These are phyloP conservation scores for Zygogramma bicolorata DNA, from an alignment of 2,888 invertebrate genomes.

Conservation along the genomic window DNA sequence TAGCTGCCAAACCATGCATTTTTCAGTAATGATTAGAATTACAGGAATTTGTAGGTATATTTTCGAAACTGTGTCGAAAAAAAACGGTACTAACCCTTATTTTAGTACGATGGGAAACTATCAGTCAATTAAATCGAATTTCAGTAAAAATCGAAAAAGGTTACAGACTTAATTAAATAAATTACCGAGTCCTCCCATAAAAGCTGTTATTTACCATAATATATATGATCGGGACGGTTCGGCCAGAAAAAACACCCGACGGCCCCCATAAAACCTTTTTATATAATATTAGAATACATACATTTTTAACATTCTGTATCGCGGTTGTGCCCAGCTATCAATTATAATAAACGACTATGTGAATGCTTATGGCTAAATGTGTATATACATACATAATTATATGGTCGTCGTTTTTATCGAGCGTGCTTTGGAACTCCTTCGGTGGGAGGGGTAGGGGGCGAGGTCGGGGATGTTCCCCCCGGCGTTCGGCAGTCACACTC, in stretches of 20 bases:
- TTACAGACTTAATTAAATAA: constrained; percentile 55
- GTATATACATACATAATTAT: constrained; percentile 68
- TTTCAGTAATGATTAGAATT: too few species aligned
- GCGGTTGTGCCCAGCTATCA: constrained; percentile 66
- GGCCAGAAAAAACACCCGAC: constrained; percentile 52
- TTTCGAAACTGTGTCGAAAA: too few species aligned
- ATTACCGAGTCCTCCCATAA: constrained; percentile 55
- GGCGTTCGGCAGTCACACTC: constrained; percentile 62
- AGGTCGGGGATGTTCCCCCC: constrained; percentile 53
- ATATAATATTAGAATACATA: constrained; percentile 54
- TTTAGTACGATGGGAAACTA: constrained; percentile 27
- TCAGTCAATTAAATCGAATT: constrained; percentile 15
- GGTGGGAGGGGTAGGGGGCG: constrained; percentile 43
- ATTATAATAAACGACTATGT: constrained; percentile 68
- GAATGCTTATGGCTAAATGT: constrained; percentile 68
- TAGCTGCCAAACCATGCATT: too few species aligned
- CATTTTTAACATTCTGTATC: constrained; percentile 66
- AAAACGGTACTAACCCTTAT: too few species aligned
- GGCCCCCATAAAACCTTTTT: constrained; percentile 36
- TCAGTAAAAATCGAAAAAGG: constrained; percentile 28
- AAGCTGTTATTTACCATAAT: constrained; percentile 59
- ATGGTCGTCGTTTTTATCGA: constrained; percentile 65
- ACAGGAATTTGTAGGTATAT: too few species aligned
- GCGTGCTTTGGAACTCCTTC: constrained; percentile 56
- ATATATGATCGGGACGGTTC: constrained; percentile 56